Percentiles rank a stretch among this genome's conserved stretches.
Conservation (phyloP, 2,888 invertebrate genomes). For the Tiliacea aurago region DNA sequence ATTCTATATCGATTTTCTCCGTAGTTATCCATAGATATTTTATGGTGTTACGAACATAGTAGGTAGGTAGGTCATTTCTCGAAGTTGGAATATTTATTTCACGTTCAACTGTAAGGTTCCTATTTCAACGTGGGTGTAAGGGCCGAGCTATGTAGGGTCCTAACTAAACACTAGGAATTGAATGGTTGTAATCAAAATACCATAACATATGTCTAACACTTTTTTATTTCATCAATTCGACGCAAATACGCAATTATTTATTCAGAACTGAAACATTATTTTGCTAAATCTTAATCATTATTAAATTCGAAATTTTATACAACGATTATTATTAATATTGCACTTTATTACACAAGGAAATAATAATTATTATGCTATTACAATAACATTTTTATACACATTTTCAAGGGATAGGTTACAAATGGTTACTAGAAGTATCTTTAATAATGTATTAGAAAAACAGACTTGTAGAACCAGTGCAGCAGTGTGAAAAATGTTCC, state of each 20-base stretch:
- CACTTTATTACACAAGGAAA: conserved; percentile 71
- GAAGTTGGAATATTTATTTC: too few relatives aligned
- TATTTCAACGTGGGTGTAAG: too few relatives aligned
- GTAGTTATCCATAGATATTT: too few relatives aligned
- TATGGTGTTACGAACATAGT: too few relatives aligned
- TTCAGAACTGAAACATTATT: conserved; percentile 64
- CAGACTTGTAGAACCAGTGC: not conserved
- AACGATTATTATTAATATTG: conserved; percentile 82
- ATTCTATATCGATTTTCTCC: too few relatives aligned
- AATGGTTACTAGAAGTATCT: conserved; percentile 1
- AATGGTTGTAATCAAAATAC: conserved; percentile 31
- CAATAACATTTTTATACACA: not conserved
- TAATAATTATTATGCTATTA: conserved; percentile 18
- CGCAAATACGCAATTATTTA: conserved; percentile 58
- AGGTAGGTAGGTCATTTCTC: too few relatives aligned
- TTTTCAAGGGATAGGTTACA: conserved; percentile 8
- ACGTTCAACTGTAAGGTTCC: too few relatives aligned
- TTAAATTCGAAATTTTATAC: conserved; percentile 88
- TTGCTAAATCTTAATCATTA: conserved; percentile 72
- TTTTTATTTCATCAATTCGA: conserved; percentile 66
- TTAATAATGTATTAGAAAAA: conserved; percentile 16
- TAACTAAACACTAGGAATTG: too few relatives aligned
- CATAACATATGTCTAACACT: conserved; percentile 58
- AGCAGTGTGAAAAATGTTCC: not conserved
- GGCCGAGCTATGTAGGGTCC: too few relatives aligned